Conservation (phyloP, 2,797 vertebrate species). For the Philypnodon macrostomus region DNA sequence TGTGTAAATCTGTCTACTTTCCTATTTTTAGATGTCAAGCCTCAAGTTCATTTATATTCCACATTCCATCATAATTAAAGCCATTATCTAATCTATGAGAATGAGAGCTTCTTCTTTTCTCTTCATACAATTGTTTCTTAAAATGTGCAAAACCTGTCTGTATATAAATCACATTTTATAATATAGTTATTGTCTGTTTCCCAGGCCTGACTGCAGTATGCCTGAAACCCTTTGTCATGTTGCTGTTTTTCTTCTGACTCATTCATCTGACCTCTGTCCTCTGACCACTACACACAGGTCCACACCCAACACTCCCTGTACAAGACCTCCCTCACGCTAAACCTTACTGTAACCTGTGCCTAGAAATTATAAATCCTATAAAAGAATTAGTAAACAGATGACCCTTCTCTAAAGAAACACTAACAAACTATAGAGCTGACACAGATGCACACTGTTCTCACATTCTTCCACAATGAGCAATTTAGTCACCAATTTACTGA, state of each 20-base stretch:
- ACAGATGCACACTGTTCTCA: too few relatives aligned
- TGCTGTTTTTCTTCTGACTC: slow-evolving; percentile 18
- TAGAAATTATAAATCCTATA: too few relatives aligned
- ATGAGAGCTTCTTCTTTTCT: slow-evolving; percentile 11
- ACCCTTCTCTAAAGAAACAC: too few relatives aligned
- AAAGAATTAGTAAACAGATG: too few relatives aligned
- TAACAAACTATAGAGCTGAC: too few relatives aligned
- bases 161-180: too few relatives aligned
- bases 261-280: slow-evolving; percentile 20
- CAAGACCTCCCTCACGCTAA: slow-evolving; percentile 10
- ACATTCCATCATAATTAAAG: slow-evolving; percentile 57
- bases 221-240: background rate
- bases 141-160: too few relatives aligned
- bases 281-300: slow-evolving; percentile 8
- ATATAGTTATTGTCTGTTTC: background rate
- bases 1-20: too few relatives aligned
- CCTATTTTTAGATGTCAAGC: background rate
- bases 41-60: slow-evolving; percentile 25
- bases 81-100: slow-evolving; percentile 59
- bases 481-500: too few relatives aligned
- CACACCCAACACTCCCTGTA: slow-evolving; percentile 16
- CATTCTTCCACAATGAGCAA: too few relatives aligned
- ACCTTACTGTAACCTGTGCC: too few relatives aligned
- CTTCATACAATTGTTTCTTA: too few relatives aligned
- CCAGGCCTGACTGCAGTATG: background rate